Evolutionary conservation across 2,797 vertebrate species (phyloP).

Genomic region (Eleutherodactylus coqui): DNA sequence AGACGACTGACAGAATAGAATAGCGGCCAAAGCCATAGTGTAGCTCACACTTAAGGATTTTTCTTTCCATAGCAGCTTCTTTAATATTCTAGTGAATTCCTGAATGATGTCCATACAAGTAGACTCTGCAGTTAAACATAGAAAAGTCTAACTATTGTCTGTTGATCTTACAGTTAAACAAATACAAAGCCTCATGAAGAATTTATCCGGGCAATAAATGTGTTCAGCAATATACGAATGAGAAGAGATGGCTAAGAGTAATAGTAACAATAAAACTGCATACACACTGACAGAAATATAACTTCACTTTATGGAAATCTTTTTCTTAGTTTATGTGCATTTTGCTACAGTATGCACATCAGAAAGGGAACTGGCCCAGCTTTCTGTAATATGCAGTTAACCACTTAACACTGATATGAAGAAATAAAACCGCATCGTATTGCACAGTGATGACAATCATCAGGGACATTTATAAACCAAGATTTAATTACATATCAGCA

Average conservation of each 20-base stretch:
- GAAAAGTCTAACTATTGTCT: slow-evolving; percentile 16
- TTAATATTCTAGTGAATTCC: slow-evolving; percentile 22
- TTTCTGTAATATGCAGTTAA: slow-evolving; percentile 5
- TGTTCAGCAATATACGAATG: slow-evolving; percentile 30
- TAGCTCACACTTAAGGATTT: neutral
- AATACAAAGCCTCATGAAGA: slow-evolving; percentile 55
- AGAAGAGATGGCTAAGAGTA: slow-evolving; percentile 41
- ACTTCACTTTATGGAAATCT: slow-evolving; percentile 20
- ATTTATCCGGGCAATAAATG: slow-evolving; percentile 57
- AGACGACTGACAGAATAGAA: too few species aligned
- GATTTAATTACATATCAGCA: slow-evolving; percentile 29
- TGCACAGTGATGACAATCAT: neutral
- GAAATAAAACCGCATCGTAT: slow-evolving; percentile 1
- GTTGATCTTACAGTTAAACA: slow-evolving; percentile 56
- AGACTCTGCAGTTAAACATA: neutral
- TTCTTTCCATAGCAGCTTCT: neutral
- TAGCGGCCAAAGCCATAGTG: neutral
- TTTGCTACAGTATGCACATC: neutral
- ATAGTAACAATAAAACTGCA: slow-evolving; percentile 38
- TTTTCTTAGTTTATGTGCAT: slow-evolving; percentile 11
- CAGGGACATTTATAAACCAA: neutral
- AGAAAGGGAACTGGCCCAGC: neutral
- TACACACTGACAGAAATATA: slow-evolving; percentile 30
- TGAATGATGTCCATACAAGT: neutral
- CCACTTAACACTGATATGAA: slow-evolving; percentile 10